Evolutionary conservation across 2,888 invertebrate genomes (phyloP).

Genomic region (Cephus spinipes): DNA sequence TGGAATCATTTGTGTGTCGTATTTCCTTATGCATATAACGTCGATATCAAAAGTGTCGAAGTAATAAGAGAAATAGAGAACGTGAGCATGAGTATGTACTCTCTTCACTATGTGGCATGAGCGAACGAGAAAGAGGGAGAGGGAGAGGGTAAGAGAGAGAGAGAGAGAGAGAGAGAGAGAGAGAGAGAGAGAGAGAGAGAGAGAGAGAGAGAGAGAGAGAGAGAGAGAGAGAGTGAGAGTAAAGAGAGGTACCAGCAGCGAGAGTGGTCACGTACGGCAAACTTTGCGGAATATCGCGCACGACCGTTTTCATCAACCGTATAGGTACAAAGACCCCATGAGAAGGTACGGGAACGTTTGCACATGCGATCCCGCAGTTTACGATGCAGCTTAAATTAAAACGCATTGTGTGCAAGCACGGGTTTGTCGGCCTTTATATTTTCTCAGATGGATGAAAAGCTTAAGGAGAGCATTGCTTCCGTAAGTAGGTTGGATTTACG

Average conservation of each 20-base stretch:
- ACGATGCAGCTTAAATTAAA: slow-evolving; percentile 1
- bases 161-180: too few relatives aligned
- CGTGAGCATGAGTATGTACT: too few relatives aligned
- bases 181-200: too few relatives aligned
- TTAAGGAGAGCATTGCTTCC: too few relatives aligned
- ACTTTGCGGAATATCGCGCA: slow-evolving; percentile 1
- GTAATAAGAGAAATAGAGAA: too few relatives aligned
- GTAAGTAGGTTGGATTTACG: not conserved
- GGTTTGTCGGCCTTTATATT: not conserved
- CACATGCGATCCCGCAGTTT: slow-evolving; percentile 4
- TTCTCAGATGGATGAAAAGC: not conserved
- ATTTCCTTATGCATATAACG: too few relatives aligned
- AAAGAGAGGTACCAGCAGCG: not conserved
- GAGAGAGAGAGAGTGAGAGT: not conserved
- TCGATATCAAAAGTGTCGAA: too few relatives aligned
- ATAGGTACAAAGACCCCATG: slow-evolving; percentile 1
- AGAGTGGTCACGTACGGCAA: slow-evolving; percentile 3
- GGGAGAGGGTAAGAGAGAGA: not conserved
- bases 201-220: not conserved
- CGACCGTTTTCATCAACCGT: slow-evolving; percentile 5
- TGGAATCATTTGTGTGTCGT: too few relatives aligned
- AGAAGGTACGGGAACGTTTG: not conserved
- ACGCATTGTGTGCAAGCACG: slow-evolving; percentile 2
- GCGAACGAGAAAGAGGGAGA: too few relatives aligned
- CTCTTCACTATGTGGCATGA: too few relatives aligned